Base-by-base conservation (phyloP, 2,113 vertebrate species). In the Eptatretus burgeri region DNA sequence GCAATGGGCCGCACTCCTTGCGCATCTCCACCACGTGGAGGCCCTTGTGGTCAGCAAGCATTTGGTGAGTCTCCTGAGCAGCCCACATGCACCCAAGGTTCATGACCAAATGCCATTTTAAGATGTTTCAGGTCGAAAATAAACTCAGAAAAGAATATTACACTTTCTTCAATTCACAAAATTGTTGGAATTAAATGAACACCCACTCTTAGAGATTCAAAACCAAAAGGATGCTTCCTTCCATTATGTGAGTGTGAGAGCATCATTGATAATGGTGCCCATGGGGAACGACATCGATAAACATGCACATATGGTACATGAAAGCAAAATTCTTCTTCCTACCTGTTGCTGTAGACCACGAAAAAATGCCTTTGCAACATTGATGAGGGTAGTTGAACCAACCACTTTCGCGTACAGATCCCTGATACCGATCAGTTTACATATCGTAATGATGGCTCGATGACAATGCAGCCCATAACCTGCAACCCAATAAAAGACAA, bases 391-490 rank as follows among this genome's bases (percentile, higher is more conserved):
- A 56, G 72, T 62, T 0, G 87, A 85, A 9, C 87, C 86, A 1
- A 81, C 73, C 49, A 93, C 74, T 69, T 78, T 96, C 65, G 83
- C 85, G 10, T 93, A 93, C 80, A 96, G 76, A 73, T 98, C 83
- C 73, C 79, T 68, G 64, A 98, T 79, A 4, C 89, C 91, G 16
- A 98, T 85, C 50, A 98, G 77, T 63, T 75, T 84, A 72, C 85
- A 88, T 60, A 96, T 69, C 62, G 87, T 93, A 71, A 84, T 91
- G 71, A 98, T 74, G 1, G 84, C 89, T 49, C 89, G 73, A 70
- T 98, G 91, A 71, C 91, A 98, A 69, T 1, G 82, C 49, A 98
- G 81, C 60, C 91, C 89, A 5, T 86, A 78, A 7, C 91, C 91
- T 98, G 69, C 20, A 41, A 41, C 27, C 27, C 27, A 41, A 41